These are phyloP conservation scores for Andricus quercusramuli DNA, from an alignment of 2,888 invertebrate genomes.

Conservation along the genomic window DNA sequence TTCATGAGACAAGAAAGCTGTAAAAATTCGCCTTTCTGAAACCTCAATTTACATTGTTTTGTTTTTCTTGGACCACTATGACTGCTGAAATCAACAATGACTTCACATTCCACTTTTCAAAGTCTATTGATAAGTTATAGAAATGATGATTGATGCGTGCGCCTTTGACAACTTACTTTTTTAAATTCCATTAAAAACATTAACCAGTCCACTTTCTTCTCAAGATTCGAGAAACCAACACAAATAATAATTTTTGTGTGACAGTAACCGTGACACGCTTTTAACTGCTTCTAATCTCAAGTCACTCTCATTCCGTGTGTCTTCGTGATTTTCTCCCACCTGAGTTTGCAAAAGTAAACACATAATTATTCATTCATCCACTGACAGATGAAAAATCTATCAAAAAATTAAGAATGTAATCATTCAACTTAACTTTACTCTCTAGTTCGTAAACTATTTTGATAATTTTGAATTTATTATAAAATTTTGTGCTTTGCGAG, in stretches of 20 bases:
- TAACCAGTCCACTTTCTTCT: slow-evolving; percentile 1
- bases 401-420: background rate
- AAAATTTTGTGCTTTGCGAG: background rate
- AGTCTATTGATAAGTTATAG: background rate
- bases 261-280: slow-evolving; percentile 21
- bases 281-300: slow-evolving; percentile 7
- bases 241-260: slow-evolving; percentile 16
- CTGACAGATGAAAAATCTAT: background rate
- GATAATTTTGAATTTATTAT: background rate
- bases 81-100: slow-evolving; percentile 12
- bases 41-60: background rate
- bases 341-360: background rate
- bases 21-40: background rate
- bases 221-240: background rate
- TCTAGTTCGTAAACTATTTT: background rate
- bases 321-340: background rate
- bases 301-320: background rate
- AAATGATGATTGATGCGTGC: background rate
- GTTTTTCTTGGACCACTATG: background rate
- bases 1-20: slow-evolving; percentile 17
- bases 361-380: background rate
- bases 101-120: slow-evolving; percentile 8
- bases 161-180: slow-evolving; percentile 23
- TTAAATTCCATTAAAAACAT: slow-evolving; percentile 16
- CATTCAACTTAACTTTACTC: background rate